A percentile compares a stretch with the other conserved stretches of the same genome.
Evolutionary conservation across 2,888 invertebrate genomes (phyloP).

Genomic region (Mantis religiosa): DNA sequence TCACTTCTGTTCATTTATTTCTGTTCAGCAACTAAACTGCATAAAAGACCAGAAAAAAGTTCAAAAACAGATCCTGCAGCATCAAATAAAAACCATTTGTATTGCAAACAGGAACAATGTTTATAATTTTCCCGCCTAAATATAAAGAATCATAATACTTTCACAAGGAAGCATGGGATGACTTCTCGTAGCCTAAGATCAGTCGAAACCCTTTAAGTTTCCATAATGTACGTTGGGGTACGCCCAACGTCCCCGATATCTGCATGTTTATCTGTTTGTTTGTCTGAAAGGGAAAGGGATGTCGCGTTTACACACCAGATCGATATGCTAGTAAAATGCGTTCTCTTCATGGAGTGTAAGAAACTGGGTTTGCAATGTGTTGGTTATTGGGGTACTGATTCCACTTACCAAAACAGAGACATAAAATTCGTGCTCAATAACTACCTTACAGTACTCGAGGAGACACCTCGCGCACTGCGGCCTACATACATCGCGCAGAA

Average conservation of each 20-base stretch:
- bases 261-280: background rate
- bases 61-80: no score
- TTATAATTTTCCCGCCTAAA: background rate
- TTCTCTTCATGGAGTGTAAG: background rate
- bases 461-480: no score
- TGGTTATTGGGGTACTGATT: no score
- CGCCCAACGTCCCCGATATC: background rate
- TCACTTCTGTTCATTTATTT: no score
- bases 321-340: background rate
- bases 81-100: no score
- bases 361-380: no score
- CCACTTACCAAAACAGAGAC: no score
- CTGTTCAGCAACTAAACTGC: no score
- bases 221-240: background rate
- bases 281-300: background rate
- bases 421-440: no score
- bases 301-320: background rate
- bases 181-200: background rate
- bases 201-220: background rate
- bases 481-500: no score
- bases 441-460: no score
- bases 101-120: background rate
- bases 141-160: background rate
- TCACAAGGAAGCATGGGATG: background rate
- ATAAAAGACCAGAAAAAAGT: no score